phyloP scores from a whole-genome alignment of 1,140 invertebrate species.

The Pseudobourletiella spinata region DNA sequence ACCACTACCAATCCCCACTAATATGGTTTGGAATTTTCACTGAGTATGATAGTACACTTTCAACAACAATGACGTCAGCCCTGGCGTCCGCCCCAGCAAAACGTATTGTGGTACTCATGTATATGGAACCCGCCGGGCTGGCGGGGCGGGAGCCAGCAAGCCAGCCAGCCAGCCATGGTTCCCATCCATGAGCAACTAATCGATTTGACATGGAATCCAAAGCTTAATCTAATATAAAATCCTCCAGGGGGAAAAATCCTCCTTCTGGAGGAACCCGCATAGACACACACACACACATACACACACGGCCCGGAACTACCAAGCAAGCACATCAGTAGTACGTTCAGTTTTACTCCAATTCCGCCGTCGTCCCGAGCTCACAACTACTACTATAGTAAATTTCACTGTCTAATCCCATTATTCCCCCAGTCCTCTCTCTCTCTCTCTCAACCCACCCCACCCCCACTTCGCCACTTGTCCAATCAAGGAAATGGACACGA shows the following conservation, averaged over 20 bases:
- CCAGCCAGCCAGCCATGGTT: too few relatives aligned
- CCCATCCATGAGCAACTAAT: not conserved
- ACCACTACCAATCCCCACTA: not conserved
- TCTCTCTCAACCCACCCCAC: not conserved
- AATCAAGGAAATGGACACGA: constrained; percentile 35
- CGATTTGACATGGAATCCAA: constrained; percentile 10
- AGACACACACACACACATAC: too few relatives aligned
- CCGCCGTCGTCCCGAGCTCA: not conserved
- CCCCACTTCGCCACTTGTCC: not conserved
- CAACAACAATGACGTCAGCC: not conserved
- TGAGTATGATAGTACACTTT: not conserved
- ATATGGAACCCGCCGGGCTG: not conserved
- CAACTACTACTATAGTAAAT: not conserved
- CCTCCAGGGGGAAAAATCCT: not conserved
- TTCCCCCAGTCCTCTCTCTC: not conserved
- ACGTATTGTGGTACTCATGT: not conserved
- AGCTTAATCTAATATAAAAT: constrained; percentile 3
- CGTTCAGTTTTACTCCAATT: not conserved
- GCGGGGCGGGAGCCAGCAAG: not conserved
- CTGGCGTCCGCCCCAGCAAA: not conserved
- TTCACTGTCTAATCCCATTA: not conserved
- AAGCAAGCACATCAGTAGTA: not conserved
- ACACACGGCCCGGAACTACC: too few relatives aligned
- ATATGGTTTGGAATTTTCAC: not conserved
- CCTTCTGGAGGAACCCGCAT: too few relatives aligned